These are phyloP conservation scores for Catalaphyllia jardinei DNA, from an alignment of 64 coral and sea anemone species.

Conservation along the genomic window DNA sequence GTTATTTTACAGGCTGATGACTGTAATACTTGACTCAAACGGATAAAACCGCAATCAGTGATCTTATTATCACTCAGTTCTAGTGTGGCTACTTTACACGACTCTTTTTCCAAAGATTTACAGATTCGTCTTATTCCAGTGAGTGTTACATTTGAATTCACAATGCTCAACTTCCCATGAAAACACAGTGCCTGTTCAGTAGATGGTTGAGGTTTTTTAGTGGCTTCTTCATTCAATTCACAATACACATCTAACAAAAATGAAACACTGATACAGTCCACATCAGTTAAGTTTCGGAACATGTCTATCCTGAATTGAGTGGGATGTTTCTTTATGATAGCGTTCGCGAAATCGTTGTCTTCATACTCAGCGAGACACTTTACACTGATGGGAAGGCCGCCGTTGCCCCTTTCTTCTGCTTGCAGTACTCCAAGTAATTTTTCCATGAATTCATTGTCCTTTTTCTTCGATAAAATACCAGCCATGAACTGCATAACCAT, in stretches of 20 bases:
- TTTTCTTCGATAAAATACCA: not conserved
- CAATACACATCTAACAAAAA: slow-evolving; percentile 5
- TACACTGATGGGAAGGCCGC: not conserved
- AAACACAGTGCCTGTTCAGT: not conserved
- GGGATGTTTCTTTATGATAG: not conserved
- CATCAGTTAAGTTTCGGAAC: not conserved
- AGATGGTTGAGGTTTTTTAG: not conserved
- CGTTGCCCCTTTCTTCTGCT: not conserved
- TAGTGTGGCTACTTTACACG: not conserved
- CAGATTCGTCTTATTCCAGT: not conserved
- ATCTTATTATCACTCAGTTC: not conserved
- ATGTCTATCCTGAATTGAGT: not conserved
- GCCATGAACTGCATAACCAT: slow-evolving; percentile 44
- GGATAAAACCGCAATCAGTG: not conserved
- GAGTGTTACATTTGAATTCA: not conserved
- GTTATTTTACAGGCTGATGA: not conserved
- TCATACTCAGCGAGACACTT: slow-evolving; percentile 39
- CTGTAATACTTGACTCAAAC: not conserved
- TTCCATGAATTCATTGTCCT: not conserved
- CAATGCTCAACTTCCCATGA: not conserved
- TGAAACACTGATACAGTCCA: slow-evolving; percentile 5
- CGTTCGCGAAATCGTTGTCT: slow-evolving; percentile 7
- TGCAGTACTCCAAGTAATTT: not conserved
- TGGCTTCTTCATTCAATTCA: not conserved
- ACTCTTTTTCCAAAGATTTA: not conserved